Base-by-base conservation (phyloP, 2,113 vertebrate species). In the Galeopterus variegatus region DNA sequence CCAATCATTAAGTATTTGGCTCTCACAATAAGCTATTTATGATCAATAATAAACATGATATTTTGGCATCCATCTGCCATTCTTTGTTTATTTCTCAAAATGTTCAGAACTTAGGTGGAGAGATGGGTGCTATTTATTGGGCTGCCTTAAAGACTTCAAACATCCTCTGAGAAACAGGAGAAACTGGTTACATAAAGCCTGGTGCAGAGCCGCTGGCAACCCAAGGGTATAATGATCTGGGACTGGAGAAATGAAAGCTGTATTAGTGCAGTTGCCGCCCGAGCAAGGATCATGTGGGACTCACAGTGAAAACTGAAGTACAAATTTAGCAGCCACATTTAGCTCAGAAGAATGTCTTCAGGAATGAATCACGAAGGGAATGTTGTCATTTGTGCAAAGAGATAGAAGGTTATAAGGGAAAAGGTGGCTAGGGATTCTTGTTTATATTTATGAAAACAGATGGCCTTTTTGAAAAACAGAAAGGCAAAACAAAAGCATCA, bases 401-500 rank as follows among this genome's bases (percentile, higher is more conserved):
- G 77, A 92, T 48, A 41, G 93, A 67, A 94, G 97, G 85, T 88
- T 94, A 84, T n/a, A 56, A 86, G 92, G 79, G 92, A 89, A 96
- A 96, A 96, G 93, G 94, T 93, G 97, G 89, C 86, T 90, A 73
- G 94, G 93, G 86, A 94, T 17, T 84, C 62, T 89, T 50, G 1
- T 50, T 95, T 88, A 77, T 76, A 79, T 83, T 95, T 90, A 97
- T 72, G 94, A 96, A 97, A 98, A 98, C 96, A 97, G 97, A 97
- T 96, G 90, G 95, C 86, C 94, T 79, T 91, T 97, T 73, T 76
- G 56, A 88, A 94, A 96, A 87, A 76, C 83, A 91, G 94, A 93
- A 93, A 96, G 70, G 64, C 96, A 70, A 96, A 96, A 96, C 93
- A 94, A 89, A 96, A 97, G 86, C 67, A 84, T 58, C 48, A 90